These are phyloP conservation scores for Ciconia maguari DNA, from an alignment of 2,113 vertebrate genomes.

Conservation along the genomic window DNA sequence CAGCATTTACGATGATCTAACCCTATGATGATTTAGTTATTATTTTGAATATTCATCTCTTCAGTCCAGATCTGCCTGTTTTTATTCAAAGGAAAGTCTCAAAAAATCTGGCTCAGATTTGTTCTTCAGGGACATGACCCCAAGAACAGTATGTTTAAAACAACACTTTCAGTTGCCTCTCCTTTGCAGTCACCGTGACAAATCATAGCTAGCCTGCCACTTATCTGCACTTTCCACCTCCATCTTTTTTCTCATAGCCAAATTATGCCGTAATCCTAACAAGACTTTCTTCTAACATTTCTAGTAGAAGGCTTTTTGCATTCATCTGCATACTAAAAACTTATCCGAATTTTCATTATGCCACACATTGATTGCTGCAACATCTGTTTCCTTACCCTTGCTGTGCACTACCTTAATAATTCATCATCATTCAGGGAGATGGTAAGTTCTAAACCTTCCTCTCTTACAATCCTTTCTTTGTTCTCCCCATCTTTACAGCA, in stretches of 20 bases:
- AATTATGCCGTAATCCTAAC: constrained; percentile 7
- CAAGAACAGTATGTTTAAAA: constrained; percentile 4
- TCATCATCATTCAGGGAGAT: neutral
- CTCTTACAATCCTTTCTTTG: neutral
- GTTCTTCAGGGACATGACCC: neutral
- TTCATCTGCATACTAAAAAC: constrained; percentile 20
- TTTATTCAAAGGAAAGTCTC: neutral
- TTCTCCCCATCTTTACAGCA: neutral
- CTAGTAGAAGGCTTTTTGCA: neutral
- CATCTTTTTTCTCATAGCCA: constrained; percentile 10
- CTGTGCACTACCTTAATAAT: constrained; percentile 5
- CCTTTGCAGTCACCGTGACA: neutral
- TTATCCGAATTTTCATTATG: neutral
- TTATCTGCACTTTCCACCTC: constrained; percentile 5
- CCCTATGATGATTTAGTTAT: neutral
- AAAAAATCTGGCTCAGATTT: constrained; percentile 2
- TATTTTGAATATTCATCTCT: constrained; percentile 16
- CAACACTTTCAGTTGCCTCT: neutral
- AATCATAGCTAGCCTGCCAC: constrained; percentile 1
- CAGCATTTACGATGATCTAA: neutral
- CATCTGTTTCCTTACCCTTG: constrained; percentile 28
- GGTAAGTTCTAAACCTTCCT: neutral
- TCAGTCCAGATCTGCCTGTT: neutral
- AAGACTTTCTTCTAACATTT: neutral
- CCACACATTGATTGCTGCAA: neutral